Evolutionary conservation across 1,140 invertebrate species (phyloP).

Genomic region (Polypedilum vanderplanki): DNA sequence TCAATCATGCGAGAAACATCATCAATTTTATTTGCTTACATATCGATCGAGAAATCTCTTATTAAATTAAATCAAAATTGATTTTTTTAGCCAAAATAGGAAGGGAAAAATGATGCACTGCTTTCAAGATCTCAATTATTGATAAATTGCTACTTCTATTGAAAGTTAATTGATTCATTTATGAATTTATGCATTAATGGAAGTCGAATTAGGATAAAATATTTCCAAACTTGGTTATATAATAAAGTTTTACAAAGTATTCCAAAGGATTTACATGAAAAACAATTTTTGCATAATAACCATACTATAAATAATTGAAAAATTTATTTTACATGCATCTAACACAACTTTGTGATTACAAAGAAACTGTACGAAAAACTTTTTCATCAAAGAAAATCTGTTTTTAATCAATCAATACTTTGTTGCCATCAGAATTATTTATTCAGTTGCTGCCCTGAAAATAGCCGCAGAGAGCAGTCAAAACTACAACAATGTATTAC

Average conservation of each 20-base stretch:
- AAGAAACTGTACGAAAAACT: not conserved
- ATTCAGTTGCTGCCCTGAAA: not conserved
- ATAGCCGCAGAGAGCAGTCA: not conserved
- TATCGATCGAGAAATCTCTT: not conserved
- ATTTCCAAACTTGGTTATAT: no score
- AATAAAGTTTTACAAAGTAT: no score
- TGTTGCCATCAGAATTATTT: slow-evolving; percentile 4
- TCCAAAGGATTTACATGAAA: no score
- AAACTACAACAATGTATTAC: not conserved
- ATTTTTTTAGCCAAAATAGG: not conserved
- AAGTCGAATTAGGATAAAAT: no score
- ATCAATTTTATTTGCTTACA: not conserved
- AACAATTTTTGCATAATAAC: no score
- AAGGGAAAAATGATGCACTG: not conserved
- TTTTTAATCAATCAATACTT: not conserved
- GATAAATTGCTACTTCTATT: no score
- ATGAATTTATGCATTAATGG: no score
- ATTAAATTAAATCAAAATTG: slow-evolving; percentile 13
- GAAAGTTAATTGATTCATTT: no score
- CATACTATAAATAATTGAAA: not conserved
- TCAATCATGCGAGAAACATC: slow-evolving; percentile 24
- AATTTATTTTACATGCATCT: not conserved
- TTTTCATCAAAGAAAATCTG: not conserved
- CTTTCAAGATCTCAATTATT: no score
- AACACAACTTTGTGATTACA: not conserved